Evolutionary conservation across 1,140 invertebrate species (phyloP), one percentile per base, ranked within the genome.

Genomic region (Zaprionus africanus): DNA sequence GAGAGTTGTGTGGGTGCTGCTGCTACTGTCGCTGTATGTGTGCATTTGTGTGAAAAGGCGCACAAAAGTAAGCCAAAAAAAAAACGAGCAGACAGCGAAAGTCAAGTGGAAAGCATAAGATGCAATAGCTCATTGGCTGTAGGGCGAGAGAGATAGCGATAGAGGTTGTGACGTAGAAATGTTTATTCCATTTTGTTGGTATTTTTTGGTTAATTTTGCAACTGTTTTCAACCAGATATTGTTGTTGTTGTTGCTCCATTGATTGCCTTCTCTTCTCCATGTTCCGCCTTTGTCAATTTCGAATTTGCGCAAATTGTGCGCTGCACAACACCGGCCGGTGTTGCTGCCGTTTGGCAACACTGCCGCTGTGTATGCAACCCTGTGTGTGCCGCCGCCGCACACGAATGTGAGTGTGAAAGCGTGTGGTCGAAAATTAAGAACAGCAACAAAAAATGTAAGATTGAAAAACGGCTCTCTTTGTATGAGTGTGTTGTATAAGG

Each of bases 341-440:
- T 31, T 24, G 31, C 13, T 11, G 51, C n/a, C 75, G 78, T 76
- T 85, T 65, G 46, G 63, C 82, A 85, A 81, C 82, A 85, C 82
- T 85, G 31, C 17, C 24, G 56, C 56, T 62, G 75, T 51, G 49
- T 43, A 26, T 62, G 75, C 75, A 77, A 77, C 75, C 75, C 75
- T 77, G 75, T 60, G 53, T 69, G 61, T 70, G 71, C 68, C 62
- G 67, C 58, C 59, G 71, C 74, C 62, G 67, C 58, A 66, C 65
- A 81, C 79, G 70, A 81, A 78, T 65, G 62, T 64, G 63, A 80
- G 74, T 80, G 78, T 53, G 36, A 82, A 74, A 81, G 78, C 81
- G 74, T 69, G 73, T 77, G 67, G 74, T 71, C 76, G 68, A 74
- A 78, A 84, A 73, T 65, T 73, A 77, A 64, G 69, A 78, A 68